Base-by-base conservation (phyloP, 2,888 invertebrate genomes). In the Phengaris arion region DNA sequence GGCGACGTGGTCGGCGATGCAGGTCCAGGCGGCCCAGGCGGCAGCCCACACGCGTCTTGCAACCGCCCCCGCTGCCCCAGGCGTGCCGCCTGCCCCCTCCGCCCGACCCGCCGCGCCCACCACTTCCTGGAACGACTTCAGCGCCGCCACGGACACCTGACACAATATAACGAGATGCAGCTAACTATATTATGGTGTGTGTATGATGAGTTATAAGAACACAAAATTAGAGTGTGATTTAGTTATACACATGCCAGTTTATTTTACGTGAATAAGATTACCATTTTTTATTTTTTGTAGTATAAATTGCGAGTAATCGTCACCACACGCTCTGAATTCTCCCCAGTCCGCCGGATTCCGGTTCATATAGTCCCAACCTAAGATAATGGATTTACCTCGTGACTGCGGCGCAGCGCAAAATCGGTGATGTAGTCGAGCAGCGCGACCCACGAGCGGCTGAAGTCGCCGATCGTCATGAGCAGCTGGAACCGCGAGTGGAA, bases 51-150 rank as follows among this genome's bases (percentile, higher is more conserved):
- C 96, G 94, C 84, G 94, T 89, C 82, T 94, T 87, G 84, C 85
- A 75, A 78, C 80, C 97, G 97, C 80, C 10, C 72, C 72, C 7
- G 51, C 72, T 13, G 52, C 52, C 2, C 72, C 72, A 6, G 51
- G 48, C 35, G 52, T 83, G 55, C 84, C 86, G 55, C 76, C 76
- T 3, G 78, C 83, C 52, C 96, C 88, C 96, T 98, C 83, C 96
- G 98, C 84, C 95, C 95, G 92, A 94, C 98, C 85, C 94, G 95
- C 88, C 94, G 97, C 82, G 70, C 96, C 96, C 81, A 99, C 95
- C 81, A 99, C 97, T 89, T 99, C 99, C 93, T 99, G 99, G 89
- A 99, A 98, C 13, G 99, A 98, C 90, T 99, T 99, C 8, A 99
- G 91, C 0, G 99, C 99, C 2, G 99, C 98, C 81, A 99, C 95